phyloP scores from a whole-genome alignment of 2,113 vertebrate species.

The Dicaeum eximium region DNA sequence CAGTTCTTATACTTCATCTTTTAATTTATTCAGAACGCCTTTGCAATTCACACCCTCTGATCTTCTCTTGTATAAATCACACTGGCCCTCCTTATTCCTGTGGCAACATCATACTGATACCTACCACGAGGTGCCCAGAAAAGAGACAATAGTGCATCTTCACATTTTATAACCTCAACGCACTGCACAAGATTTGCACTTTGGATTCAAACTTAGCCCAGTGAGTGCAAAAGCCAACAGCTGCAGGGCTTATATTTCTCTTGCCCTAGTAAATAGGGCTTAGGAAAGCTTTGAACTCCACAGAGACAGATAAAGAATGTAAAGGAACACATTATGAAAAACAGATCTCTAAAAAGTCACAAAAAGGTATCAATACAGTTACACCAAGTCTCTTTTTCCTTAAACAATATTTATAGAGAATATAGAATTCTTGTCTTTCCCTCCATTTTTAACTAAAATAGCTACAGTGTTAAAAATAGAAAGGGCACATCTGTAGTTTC shows the following conservation, averaged over 20 bases:
- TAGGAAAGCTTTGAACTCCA: neutral
- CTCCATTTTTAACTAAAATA: neutral
- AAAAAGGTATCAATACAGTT: neutral
- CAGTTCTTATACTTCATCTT: conserved; percentile 31
- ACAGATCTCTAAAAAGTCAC: neutral
- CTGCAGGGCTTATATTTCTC: neutral
- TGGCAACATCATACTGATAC: neutral
- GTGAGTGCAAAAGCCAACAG: neutral
- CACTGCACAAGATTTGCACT: neutral
- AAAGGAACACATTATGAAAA: neutral
- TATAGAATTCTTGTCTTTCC: neutral
- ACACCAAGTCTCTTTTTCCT: neutral
- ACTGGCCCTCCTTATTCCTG: neutral
- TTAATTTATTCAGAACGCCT: conserved; percentile 41
- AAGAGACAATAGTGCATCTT: neutral
- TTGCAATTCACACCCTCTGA: conserved; percentile 46
- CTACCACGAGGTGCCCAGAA: neutral
- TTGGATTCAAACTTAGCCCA: neutral
- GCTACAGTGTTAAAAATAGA: neutral
- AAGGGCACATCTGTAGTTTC: neutral
- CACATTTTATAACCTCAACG: neutral
- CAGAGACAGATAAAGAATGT: neutral
- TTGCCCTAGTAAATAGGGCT: neutral
- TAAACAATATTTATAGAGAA: neutral
- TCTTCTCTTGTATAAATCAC: conserved; percentile 9